Evolutionary conservation across 1,140 invertebrate genomes (phyloP).

Genomic region (Drosophila sturtevanti): DNA sequence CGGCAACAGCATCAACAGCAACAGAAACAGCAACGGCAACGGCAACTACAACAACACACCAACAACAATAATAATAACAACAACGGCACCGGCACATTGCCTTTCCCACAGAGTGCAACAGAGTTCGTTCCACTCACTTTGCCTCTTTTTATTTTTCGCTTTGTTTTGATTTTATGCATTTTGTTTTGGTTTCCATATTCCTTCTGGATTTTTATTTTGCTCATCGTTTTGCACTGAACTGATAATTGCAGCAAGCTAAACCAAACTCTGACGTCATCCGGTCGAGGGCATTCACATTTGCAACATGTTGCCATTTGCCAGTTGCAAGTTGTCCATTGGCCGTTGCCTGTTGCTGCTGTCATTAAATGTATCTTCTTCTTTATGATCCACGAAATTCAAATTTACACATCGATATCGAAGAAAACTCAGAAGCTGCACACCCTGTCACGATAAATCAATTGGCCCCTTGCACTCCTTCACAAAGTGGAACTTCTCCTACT

Average conservation of each 20-base stretch:
- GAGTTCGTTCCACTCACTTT: slow-evolving; percentile 75
- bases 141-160: slow-evolving; percentile 27
- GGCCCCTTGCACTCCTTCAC: slow-evolving; percentile 58
- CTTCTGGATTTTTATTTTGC: slow-evolving; percentile 80
- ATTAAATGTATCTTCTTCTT: slow-evolving; percentile 60
- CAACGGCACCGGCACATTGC: slow-evolving; percentile 36
- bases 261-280: slow-evolving; percentile 59
- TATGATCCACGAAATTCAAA: slow-evolving; percentile 78
- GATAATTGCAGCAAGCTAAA: slow-evolving; percentile 42
- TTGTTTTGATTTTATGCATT: slow-evolving; percentile 78
- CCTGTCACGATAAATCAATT: slow-evolving; percentile 82
- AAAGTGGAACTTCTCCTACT: neutral
- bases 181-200: slow-evolving; percentile 78
- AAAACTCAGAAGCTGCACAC: slow-evolving; percentile 53
- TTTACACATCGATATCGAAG: slow-evolving; percentile 72
- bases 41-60: neutral
- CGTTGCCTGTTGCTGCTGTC: slow-evolving; percentile 26
- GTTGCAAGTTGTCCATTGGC: no score
- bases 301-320: slow-evolving; percentile 68
- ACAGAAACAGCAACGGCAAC: neutral
- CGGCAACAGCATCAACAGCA: slow-evolving; percentile 1
- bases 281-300: slow-evolving; percentile 73
- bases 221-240: slow-evolving; percentile 53
- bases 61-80: neutral
- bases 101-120: slow-evolving; percentile 79